These are phyloP conservation scores for Cyphomyrus discorhynchus DNA, from an alignment of 2,113 vertebrate genomes.

Conservation along the genomic window DNA sequence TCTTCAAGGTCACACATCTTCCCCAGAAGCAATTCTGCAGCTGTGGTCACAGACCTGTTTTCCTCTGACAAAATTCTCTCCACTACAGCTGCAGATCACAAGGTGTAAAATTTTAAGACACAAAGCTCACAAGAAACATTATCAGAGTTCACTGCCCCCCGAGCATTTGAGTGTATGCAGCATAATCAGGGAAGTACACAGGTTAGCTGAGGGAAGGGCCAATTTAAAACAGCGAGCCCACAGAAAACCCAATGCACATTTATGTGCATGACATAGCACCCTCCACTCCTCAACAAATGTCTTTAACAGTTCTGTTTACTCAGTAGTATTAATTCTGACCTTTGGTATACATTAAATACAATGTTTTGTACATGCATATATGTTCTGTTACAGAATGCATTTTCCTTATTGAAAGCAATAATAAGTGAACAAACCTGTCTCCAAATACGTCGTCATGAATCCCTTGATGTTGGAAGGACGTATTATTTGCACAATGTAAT, in stretches of 20 bases:
- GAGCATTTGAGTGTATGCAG: background rate
- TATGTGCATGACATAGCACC: background rate
- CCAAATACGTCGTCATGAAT: conserved; percentile 30
- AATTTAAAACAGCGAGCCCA: background rate
- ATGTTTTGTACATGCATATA: background rate
- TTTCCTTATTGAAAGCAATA: background rate
- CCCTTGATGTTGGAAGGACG: conserved; percentile 34
- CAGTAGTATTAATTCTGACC: background rate
- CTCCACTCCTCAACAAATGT: background rate
- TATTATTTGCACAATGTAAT: conserved; percentile 22
- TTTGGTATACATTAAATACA: background rate
- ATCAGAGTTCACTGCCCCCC: background rate
- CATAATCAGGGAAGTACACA: background rate
- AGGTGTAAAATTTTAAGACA: background rate
- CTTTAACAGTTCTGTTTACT: background rate
- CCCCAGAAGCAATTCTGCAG: conserved; percentile 32
- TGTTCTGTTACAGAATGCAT: background rate
- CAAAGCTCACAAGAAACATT: background rate
- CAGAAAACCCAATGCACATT: background rate
- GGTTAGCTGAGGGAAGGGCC: background rate
- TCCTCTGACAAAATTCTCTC: conserved; percentile 37
- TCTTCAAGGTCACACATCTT: conserved; percentile 24
- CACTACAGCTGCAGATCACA: conserved; percentile 24
- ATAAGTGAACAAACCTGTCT: conserved; percentile 22
- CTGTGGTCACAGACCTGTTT: conserved; percentile 20